phyloP scores from a whole-genome alignment of 2,113 vertebrate species.

The Syrrhaptes paradoxus region DNA sequence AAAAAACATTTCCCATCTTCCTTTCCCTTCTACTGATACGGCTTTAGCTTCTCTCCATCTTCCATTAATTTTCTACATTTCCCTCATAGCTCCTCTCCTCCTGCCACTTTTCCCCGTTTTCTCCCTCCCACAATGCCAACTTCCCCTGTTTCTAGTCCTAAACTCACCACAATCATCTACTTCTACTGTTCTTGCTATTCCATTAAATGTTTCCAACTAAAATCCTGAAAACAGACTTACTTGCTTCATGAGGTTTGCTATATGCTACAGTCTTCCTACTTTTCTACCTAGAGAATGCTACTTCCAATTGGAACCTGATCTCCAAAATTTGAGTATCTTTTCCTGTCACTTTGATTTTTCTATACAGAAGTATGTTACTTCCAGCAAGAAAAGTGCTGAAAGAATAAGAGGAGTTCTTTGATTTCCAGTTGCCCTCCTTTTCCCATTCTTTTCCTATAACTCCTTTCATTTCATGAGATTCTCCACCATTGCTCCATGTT shows the following conservation, averaged over 20 bases:
- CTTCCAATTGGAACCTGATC: not conserved
- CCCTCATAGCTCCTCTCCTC: not conserved
- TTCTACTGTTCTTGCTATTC: not conserved
- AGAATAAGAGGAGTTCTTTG: not conserved
- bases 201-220: not conserved
- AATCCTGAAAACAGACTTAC: not conserved
- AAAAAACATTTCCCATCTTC: not conserved
- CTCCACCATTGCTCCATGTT: rapidly evolving
- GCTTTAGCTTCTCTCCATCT: not conserved
- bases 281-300: not conserved
- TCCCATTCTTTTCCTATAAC: not conserved
- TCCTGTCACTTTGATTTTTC: not conserved
- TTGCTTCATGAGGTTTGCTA: not conserved
- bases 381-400: not conserved
- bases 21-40: not conserved
- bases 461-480: not conserved
- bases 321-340: not conserved
- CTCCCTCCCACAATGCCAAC: not conserved
- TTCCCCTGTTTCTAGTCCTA: not conserved
- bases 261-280: not conserved
- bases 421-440: not conserved
- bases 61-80: not conserved
- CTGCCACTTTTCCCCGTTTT: not conserved
- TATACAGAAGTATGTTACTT: not conserved
- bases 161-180: not conserved